Evolutionary conservation across 2,888 invertebrate species (phyloP), one percentile per base, ranked within the genome.

Genomic region (Agrotis clavis): DNA sequence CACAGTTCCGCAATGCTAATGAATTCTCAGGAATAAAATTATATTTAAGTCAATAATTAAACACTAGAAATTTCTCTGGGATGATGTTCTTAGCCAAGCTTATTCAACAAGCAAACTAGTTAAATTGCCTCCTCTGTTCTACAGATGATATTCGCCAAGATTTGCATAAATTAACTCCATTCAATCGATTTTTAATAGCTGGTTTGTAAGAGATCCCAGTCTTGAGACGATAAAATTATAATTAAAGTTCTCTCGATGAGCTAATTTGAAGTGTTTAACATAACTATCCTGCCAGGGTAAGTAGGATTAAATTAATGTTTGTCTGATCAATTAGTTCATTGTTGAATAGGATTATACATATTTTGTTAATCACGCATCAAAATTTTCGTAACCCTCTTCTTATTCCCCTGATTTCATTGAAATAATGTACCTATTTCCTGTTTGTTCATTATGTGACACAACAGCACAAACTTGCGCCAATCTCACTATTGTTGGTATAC

Each of bases 81-180:
- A 53, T 47, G 50, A 51, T 61, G 41, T 64, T 50, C 56, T 57
- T 61, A 62, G 25, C 48, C 21, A 50, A 61, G 64, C 54, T 71
- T 64, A 82, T 63, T 78, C 19, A 78, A 63, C 54, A 79, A 65
- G 83, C 68, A 72, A 82, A 79, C 72, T 72, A 78, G 79, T 72
- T 68, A 63, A 69, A 69, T 82, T 82, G 68, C 68, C 66, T 72
- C 19, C 41, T 56, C 79, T 73, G 79, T 82, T 69, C 50, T 56
- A 21, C 54, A 65, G 66, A 78, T 69, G 60, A 78, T 78, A 82
- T 60, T 69, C 67, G 56, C 79, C 64, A 80, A 78, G 68, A 80
- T 80, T 80, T 72, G 63, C 79, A 80, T 80, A 82, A 82, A 78
- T 82, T 67, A 69, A 67, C 48, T 67, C 48, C 25, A 59, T 30